Evolutionary conservation across 2,113 vertebrate genomes (phyloP).

Genomic region (Poeciliopsis retropinna): DNA sequence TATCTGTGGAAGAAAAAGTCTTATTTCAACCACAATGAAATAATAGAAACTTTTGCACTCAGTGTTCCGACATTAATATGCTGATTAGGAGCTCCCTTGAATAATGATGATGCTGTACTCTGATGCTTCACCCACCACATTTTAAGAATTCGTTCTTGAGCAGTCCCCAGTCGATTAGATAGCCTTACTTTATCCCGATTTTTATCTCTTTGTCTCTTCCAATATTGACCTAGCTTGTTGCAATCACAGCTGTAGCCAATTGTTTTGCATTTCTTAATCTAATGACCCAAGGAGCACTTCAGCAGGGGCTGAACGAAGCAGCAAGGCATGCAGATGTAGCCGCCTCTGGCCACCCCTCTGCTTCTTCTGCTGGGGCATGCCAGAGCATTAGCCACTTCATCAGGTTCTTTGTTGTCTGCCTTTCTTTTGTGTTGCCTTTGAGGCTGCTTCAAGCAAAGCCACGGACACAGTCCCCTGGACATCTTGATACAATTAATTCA

Average conservation of each 20-base stretch:
- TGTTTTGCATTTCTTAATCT: conserved; percentile 65
- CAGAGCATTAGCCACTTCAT: conserved; percentile 82
- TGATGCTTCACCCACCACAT: conserved; percentile 35
- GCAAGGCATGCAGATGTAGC: conserved; percentile 69
- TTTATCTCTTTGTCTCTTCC: conserved; percentile 26
- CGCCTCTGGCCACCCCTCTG: conserved; percentile 63
- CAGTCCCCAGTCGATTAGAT: conserved; percentile 42
- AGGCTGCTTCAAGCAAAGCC: conserved; percentile 67
- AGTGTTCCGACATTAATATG: conserved; percentile 73
- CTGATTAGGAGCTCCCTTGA: conserved; percentile 75
- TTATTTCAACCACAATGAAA: conserved; percentile 75
- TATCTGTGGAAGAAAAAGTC: conserved; percentile 61
- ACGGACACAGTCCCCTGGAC: conserved; percentile 47
- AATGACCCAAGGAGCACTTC: conserved; percentile 59
- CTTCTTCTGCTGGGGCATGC: conserved; percentile 76
- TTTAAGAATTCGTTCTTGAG: conserved; percentile 66
- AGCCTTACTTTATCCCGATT: conserved; percentile 7
- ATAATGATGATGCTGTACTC: conserved; percentile 72
- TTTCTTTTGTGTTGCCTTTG: conserved; percentile 76
- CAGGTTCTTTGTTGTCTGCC: conserved; percentile 77
- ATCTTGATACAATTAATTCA: conserved; percentile 70
- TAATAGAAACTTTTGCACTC: conserved; percentile 64
- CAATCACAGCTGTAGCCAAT: conserved; percentile 47
- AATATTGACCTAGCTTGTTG: conserved; percentile 66
- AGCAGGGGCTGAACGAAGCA: conserved; percentile 50